Evolutionary conservation across 2,888 invertebrate species (phyloP), one percentile per base, ranked within the genome.

Genomic region (Troides oblongomaculatus): DNA sequence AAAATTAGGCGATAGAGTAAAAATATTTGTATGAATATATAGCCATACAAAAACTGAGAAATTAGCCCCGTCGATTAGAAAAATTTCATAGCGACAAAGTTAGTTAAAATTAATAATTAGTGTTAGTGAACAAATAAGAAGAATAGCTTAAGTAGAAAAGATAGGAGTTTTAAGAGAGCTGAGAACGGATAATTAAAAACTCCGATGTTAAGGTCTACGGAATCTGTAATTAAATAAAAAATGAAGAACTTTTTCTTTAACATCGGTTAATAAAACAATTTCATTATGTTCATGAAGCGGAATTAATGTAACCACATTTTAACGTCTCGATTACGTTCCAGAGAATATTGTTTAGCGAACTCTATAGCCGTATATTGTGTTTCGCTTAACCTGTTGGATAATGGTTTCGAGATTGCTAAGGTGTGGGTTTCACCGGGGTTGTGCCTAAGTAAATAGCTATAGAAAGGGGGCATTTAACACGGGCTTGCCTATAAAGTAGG

Each of bases 401-500:
- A 70, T 70, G 70, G 66, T 50, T 58, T 59, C 23, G 23, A 70
- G 59, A 70, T 46, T 66, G 69, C 39, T 66, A 50, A 62, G 70
- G 70, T 66, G 70, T 59, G 70, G 66, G 62, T 66, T 70, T 66
- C 58, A 62, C 66, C 57, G 64, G 61, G 64, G 36, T 65, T 64
- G 57, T 66, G 39, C 68, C 69, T 62, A 70, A 68, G 56, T 64
- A 60, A 71, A 70, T 69, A 71, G 61, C 61, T 64, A 61, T 57
- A 57, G 56, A 56, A 60, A 53, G 39, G 62, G 77, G 81, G 80
- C 78, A 79, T 84, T 81, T 82, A 66, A 43, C 81, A 72, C 64
- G 74, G 73, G 76, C 77, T 80, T 36, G 60, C 25, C 30, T 23
- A 78, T 79, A 71, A 87, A 84, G 72, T 85, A 75, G 88, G 88